Conservation (phyloP, 2,113 vertebrate species). For the Protomyctophum bolini region DNA sequence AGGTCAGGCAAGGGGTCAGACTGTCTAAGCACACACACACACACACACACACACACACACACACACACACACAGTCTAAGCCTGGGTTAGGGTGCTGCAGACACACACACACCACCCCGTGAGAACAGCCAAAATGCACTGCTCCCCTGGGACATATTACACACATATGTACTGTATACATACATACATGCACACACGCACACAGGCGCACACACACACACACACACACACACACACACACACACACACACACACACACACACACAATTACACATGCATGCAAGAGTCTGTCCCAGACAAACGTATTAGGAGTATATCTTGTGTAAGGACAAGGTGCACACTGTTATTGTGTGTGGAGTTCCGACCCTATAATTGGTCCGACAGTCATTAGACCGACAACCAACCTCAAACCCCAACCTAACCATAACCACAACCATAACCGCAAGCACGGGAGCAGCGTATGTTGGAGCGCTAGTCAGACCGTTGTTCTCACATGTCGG, state of each 20-base stretch:
- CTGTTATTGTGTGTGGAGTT: too few species aligned
- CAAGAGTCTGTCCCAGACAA: too few species aligned
- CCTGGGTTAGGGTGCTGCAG: conserved; percentile 48
- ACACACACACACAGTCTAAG: conserved; percentile 37
- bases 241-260: background rate
- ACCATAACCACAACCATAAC: too few species aligned
- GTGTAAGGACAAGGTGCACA: too few species aligned
- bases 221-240: background rate
- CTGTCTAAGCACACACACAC: conserved; percentile 49
- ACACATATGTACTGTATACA: background rate
- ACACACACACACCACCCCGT: conserved; percentile 48
- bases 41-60: conserved; percentile 42
- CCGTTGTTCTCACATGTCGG: too few species aligned
- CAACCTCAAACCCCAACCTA: too few species aligned
- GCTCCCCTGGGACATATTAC: conserved; percentile 45
- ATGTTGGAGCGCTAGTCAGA: too few species aligned
- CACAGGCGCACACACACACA: background rate
- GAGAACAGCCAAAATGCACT: conserved; percentile 50
- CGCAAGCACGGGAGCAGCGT: too few species aligned
- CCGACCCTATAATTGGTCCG: too few species aligned
- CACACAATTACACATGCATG: background rate
- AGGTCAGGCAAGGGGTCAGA: conserved; percentile 64
- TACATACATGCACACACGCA: background rate
- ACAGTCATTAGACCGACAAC: too few species aligned
- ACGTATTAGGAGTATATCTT: too few species aligned